Conservation (phyloP, 2,797 vertebrate species). For the Chaetodon trifasciatus region DNA sequence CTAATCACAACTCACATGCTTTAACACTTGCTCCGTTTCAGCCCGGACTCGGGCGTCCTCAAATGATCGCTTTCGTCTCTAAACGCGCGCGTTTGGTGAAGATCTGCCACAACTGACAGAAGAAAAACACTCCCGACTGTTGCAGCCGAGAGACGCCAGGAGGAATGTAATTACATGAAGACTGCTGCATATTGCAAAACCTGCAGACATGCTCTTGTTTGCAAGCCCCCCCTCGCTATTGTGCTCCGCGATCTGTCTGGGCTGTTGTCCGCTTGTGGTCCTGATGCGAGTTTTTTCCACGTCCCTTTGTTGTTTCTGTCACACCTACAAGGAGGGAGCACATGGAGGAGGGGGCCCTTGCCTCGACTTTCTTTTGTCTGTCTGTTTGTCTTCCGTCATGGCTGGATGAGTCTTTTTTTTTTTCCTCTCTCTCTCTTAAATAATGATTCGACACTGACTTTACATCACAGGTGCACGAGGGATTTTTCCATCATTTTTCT, state of each 20-base stretch:
- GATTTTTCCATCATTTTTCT: not conserved
- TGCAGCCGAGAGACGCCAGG: slow-evolving; percentile 63
- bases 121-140: slow-evolving; percentile 57
- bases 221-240: slow-evolving; percentile 42
- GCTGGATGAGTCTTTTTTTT: slow-evolving; percentile 2
- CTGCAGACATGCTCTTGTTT: slow-evolving; percentile 59
- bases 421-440: slow-evolving; percentile 11
- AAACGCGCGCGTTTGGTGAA: slow-evolving; percentile 29
- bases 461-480: slow-evolving; percentile 12
- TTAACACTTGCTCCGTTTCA: slow-evolving; percentile 37
- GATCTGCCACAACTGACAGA: slow-evolving; percentile 49
- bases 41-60: slow-evolving; percentile 43
- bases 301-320: slow-evolving; percentile 78
- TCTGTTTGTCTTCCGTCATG: slow-evolving; percentile 26
- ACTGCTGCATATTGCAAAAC: slow-evolving; percentile 70
- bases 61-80: slow-evolving; percentile 48
- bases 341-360: slow-evolving; percentile 50
- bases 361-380: slow-evolving; percentile 72
- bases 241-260: slow-evolving; percentile 59
- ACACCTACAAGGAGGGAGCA: slow-evolving; percentile 65
- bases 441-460: slow-evolving; percentile 18
- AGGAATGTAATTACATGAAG: slow-evolving; percentile 72
- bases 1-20: slow-evolving; percentile 47
- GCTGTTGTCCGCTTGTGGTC: slow-evolving; percentile 76
- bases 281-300: slow-evolving; percentile 86